phyloP scores from a whole-genome alignment of 2,888 invertebrate genomes.

The Dendrolimus pini region DNA sequence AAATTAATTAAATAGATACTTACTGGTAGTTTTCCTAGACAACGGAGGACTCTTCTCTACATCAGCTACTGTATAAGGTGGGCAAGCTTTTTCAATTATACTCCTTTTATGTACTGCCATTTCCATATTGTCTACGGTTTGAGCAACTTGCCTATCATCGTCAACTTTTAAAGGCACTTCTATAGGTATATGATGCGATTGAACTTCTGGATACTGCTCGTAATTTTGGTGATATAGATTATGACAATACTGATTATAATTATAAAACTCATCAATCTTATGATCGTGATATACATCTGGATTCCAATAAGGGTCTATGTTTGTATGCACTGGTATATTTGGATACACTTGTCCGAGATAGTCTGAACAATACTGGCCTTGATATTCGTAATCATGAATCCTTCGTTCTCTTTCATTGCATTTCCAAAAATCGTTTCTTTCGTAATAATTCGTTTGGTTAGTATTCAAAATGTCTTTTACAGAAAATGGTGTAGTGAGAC shows the following conservation, averaged over 20 bases:
- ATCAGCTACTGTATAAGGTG: conserved; percentile 11
- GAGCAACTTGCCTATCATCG: conserved; percentile 19
- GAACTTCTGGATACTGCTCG: conserved; percentile 39
- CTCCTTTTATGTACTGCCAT: not conserved
- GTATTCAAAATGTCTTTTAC: conserved; percentile 64
- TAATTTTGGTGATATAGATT: conserved; percentile 54
- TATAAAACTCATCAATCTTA: conserved; percentile 57
- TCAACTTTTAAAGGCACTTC: conserved; percentile 32
- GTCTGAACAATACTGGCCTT: conserved; percentile 46
- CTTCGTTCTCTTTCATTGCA: conserved; percentile 40
- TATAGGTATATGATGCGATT: conserved; percentile 18
- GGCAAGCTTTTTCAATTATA: not conserved
- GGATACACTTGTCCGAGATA: conserved; percentile 49
- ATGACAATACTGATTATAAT: conserved; percentile 54
- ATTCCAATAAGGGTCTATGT: conserved; percentile 53
- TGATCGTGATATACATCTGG: conserved; percentile 51
- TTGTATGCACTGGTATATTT: conserved; percentile 44
- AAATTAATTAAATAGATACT: conserved; percentile 20
- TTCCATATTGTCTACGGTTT: not conserved
- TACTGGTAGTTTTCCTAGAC: conserved; percentile 49
- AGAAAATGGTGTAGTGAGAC: conserved; percentile 53
- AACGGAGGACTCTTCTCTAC: conserved; percentile 15
- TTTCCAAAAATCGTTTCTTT: conserved; percentile 53
- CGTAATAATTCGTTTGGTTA: conserved; percentile 49
- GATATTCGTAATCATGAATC: conserved; percentile 44